Conservation (phyloP, 2,888 invertebrate species). For the Hemaris fuciformis region DNA sequence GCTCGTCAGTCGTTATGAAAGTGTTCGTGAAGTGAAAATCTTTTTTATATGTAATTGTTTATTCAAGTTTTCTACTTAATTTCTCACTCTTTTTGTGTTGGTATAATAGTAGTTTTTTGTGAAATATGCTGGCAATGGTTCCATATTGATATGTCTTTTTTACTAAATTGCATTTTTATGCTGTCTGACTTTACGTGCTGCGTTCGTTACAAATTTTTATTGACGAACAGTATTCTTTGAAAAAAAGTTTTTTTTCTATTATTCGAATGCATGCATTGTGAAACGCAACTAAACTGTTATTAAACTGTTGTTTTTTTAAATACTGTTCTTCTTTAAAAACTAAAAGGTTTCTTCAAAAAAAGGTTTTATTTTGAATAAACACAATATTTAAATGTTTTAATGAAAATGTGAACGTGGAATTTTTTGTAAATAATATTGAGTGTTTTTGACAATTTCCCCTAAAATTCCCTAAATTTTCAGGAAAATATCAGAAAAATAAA, state of each 20-base stretch:
- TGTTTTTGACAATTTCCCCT: background rate
- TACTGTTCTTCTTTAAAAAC: background rate
- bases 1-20: slow-evolving; percentile 18
- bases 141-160: background rate
- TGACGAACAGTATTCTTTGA: background rate
- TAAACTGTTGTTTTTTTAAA: background rate
- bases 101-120: background rate
- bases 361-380: no score
- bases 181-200: background rate
- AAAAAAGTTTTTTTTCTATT: background rate
- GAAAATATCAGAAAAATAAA: slow-evolving; percentile 32
- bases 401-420: no score
- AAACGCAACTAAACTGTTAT: background rate
- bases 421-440: no score
- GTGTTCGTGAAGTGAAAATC: slow-evolving; percentile 15
- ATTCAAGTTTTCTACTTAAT: slow-evolving; percentile 6
- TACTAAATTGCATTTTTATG: background rate
- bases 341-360: background rate
- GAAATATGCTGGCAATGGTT: background rate
- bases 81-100: background rate
- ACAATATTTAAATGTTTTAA: no score
- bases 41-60: slow-evolving; percentile 11
- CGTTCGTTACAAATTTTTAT: slow-evolving; percentile 1
- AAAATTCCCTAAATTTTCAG: background rate
- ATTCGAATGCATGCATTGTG: background rate